Evolutionary conservation across 2,797 vertebrate species (phyloP), one percentile per base, ranked within the genome.

Genomic region (Okamejei kenojei): DNA sequence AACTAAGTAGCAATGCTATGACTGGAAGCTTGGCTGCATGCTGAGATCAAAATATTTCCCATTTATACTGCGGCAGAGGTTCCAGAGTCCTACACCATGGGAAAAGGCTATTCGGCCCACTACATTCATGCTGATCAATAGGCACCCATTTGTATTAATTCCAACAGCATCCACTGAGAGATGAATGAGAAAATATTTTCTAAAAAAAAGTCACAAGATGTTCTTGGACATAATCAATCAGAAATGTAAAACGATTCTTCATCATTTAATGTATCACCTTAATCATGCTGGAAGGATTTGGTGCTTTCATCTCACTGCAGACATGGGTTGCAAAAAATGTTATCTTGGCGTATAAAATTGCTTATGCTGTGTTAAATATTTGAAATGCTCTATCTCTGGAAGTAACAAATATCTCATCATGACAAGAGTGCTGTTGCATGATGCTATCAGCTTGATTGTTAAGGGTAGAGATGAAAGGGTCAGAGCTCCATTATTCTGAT

Each of bases 281-380:
- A 93, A 93, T 29, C 38, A 71, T 77, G 93, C 23, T 90, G 58
- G 68, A 35, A 58, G 90, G 86, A 90, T 90, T 73, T 90, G 35
- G 15, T 93, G 32, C 29, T 88, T 74, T 23, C 74, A 90, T 78
- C 84, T 63, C 65, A 54, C 63, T 32, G 38, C 86, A 71, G 58
- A 61, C 32, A 90, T 71, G 68, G 38, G 32, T 32, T 90, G 86
- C 29, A 77, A 29, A 93, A 84, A 93, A 63, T 94, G 94, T 94
- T 90, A 94, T 95, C 94, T 81, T 58, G 32, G 94, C 94, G 94
- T 95, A 94, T 94, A 93, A 94, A 94, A 93, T 93, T 94, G 93
- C 93, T 94, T 95, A 94, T 96, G 96, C 96, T 95, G 96, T 95
- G 96, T 95, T 94, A 95, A 95, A 95, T 94, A 94, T 77, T 94